Conservation (phyloP, 2,888 invertebrate genomes). For the Drosophila prostipennis region DNA sequence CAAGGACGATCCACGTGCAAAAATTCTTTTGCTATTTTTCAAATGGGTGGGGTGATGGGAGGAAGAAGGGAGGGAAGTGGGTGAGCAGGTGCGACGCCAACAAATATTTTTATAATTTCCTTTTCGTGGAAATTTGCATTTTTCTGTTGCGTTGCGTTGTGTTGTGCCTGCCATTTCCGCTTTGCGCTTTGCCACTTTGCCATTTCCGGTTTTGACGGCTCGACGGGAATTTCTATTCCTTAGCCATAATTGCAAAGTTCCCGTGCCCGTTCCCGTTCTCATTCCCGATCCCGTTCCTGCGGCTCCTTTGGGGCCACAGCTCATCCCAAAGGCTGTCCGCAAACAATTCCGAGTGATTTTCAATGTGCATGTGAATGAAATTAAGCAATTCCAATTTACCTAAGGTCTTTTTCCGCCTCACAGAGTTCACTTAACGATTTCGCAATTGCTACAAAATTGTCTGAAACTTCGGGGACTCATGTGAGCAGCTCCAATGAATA, state of each 20-base stretch:
- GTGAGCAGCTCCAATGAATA: slow-evolving; percentile 11
- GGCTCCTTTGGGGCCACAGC: slow-evolving; percentile 6
- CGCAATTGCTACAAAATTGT: slow-evolving; percentile 5
- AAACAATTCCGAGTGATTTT: slow-evolving; percentile 38
- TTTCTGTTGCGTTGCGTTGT: slow-evolving; percentile 37
- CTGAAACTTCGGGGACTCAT: slow-evolving; percentile 10
- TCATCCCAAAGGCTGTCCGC: slow-evolving; percentile 25
- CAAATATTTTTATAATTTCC: slow-evolving; percentile 69
- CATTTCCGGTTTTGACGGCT: slow-evolving; percentile 68
- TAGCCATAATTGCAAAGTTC: slow-evolving; percentile 41
- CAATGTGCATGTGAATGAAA: slow-evolving; percentile 27
- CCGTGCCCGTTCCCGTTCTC: slow-evolving; percentile 1
- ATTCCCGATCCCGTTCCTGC: background rate
- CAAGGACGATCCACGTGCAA: slow-evolving; percentile 63
- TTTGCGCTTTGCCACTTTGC: slow-evolving; percentile 65
- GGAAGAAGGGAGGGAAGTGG: background rate
- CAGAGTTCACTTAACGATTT: slow-evolving; percentile 5
- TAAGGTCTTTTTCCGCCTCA: slow-evolving; percentile 7
- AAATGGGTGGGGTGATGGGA: background rate
- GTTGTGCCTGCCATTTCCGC: slow-evolving; percentile 64
- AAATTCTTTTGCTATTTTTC: slow-evolving; percentile 40
- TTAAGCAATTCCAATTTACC: slow-evolving; percentile 30
- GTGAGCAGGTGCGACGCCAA: slow-evolving; percentile 15
- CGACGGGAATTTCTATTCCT: slow-evolving; percentile 39
- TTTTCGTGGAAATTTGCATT: slow-evolving; percentile 65